A percentile compares a stretch with the other conserved stretches of the same genome.
Conservation (phyloP, 2,888 invertebrate genomes). For the Cerastis rubricosa region DNA sequence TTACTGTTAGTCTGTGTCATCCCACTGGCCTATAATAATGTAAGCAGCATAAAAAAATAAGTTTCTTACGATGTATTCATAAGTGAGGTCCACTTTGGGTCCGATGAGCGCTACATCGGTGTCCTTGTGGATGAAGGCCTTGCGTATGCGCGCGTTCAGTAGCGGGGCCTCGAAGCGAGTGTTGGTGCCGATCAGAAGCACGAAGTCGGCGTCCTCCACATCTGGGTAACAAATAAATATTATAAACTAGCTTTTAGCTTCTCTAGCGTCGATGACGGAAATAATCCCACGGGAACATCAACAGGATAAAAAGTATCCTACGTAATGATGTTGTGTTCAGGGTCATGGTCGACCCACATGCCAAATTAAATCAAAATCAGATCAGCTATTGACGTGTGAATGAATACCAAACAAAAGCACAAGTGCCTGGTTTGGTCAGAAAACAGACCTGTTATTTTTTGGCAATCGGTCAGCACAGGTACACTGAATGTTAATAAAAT, state of each 20-base stretch:
- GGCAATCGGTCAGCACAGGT: neutral
- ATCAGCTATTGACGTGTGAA: neutral
- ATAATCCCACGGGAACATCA: neutral
- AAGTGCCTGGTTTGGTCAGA: neutral
- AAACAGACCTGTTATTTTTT: neutral
- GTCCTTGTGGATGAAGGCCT: conserved; percentile 98
- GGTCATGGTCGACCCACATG: neutral
- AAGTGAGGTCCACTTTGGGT: conserved; percentile 97
- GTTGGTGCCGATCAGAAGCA: conserved; percentile 98
- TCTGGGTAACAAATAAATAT: conserved; percentile 80
- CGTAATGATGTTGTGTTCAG: neutral
- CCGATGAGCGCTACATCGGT: conserved; percentile 96
- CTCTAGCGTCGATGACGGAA: too few species aligned
- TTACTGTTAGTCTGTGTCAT: too few species aligned
- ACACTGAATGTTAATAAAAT: neutral
- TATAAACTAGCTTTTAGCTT: neutral
- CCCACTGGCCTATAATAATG: too few species aligned
- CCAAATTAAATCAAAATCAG: neutral
- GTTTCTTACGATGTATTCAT: conserved; percentile 94
- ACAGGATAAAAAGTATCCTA: neutral
- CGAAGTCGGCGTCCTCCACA: conserved; percentile 98
- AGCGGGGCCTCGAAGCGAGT: conserved; percentile 99
- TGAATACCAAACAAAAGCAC: neutral
- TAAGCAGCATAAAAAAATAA: neutral
- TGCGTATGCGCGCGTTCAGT: conserved; percentile 98